These are phyloP conservation scores for Eucidaris tribuloides DNA, from an alignment of 35 echinoderm and acorn worm genomes.

Conservation along the genomic window DNA sequence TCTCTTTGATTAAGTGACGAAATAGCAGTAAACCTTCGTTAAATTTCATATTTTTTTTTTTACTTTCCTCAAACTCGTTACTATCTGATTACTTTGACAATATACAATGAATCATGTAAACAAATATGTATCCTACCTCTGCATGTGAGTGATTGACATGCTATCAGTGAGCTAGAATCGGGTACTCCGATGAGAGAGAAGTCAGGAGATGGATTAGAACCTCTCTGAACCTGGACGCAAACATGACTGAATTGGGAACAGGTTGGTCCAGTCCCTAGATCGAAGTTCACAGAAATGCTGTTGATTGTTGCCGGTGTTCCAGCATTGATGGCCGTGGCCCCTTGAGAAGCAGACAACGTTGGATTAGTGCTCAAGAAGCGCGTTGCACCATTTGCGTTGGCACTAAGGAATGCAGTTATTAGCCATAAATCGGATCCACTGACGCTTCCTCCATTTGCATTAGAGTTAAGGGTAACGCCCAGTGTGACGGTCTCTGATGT, in stretches of 20 bases:
- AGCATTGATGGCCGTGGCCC: not conserved
- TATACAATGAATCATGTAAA: not conserved
- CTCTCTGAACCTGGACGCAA: not conserved
- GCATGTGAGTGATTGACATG: not conserved
- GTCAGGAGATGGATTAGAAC: not conserved
- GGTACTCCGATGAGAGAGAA: not conserved
- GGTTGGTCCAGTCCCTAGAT: conserved; percentile 5
- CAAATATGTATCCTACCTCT: not conserved
- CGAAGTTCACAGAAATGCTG: not conserved
- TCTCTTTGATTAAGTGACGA: no score
- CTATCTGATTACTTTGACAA: not conserved
- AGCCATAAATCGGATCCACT: not conserved
- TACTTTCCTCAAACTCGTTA: not conserved
- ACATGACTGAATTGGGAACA: not conserved
- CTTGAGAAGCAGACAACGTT: not conserved
- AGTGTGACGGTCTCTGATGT: not conserved
- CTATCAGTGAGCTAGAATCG: not conserved
- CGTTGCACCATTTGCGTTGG: not conserved
- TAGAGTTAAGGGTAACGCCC: not conserved
- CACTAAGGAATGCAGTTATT: not conserved
- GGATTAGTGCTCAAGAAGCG: not conserved
- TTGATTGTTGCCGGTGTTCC: not conserved
- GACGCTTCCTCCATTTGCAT: not conserved
- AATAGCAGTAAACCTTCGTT: not conserved
- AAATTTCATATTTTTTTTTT: not conserved